phyloP scores from a whole-genome alignment of 2,797 vertebrate genomes.

The Anas bernieri region DNA sequence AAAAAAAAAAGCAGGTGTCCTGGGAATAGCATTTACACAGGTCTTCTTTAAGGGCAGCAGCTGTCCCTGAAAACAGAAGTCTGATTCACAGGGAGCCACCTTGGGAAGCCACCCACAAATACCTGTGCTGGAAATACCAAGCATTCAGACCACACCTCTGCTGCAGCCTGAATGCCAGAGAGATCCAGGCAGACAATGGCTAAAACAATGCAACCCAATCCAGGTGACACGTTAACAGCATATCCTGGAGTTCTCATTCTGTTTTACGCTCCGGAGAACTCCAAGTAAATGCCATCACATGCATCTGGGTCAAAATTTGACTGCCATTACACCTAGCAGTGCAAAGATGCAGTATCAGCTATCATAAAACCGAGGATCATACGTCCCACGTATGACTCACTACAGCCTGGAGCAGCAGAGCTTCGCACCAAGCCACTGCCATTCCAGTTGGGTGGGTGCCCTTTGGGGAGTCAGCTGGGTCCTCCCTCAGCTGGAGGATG shows the following conservation, averaged over 20 bases:
- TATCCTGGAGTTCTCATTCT: not conserved
- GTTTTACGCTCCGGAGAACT: not conserved
- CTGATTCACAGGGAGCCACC: not conserved
- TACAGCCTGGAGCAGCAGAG: not conserved
- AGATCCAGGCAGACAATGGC: not conserved
- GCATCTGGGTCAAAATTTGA: slow-evolving; percentile 62
- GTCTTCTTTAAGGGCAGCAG: not conserved
- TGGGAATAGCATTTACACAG: not conserved
- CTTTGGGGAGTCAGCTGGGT: not conserved
- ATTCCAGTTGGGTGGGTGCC: not conserved
- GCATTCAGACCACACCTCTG: not conserved
- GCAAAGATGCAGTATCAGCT: not conserved
- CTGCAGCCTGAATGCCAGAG: not conserved
- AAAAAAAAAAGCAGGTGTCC: not conserved
- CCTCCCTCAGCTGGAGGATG: not conserved
- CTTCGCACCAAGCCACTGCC: not conserved
- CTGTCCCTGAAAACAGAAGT: not conserved
- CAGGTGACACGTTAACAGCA: not conserved
- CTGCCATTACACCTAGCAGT: slow-evolving; percentile 14
- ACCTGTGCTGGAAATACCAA: not conserved
- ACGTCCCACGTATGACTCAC: not conserved
- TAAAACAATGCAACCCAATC: not conserved
- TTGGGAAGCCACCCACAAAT: not conserved
- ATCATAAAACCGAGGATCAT: not conserved
- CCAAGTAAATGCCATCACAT: slow-evolving; percentile 10